Conservation (phyloP, 2,113 vertebrate species). For the Pitta sordida region DNA sequence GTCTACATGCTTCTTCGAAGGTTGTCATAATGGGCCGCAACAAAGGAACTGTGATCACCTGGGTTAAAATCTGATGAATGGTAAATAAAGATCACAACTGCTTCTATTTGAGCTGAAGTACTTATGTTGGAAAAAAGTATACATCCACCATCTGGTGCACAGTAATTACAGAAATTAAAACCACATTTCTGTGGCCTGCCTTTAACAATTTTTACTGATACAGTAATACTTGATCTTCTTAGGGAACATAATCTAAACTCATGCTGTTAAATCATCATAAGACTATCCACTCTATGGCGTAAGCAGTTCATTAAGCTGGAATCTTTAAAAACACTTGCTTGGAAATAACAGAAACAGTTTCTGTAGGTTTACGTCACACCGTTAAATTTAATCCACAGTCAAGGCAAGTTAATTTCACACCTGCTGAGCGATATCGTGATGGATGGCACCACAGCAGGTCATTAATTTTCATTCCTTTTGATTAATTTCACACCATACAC, state of each 20-base stretch:
- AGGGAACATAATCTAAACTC: conserved; percentile 40
- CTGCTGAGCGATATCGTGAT: conserved; percentile 53
- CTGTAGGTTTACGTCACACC: conserved; percentile 25
- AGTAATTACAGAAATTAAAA: conserved; percentile 58
- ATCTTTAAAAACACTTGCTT: conserved; percentile 22
- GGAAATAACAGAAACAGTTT: conserved; percentile 10
- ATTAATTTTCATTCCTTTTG: conserved; percentile 69
- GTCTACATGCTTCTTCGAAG: not conserved
- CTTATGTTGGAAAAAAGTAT: not conserved
- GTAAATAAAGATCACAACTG: conserved; percentile 63
- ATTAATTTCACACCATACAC: conserved; percentile 70
- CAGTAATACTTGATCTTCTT: conserved; percentile 58
- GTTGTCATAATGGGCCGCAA: not conserved
- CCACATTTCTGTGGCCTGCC: not conserved
- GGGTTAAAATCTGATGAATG: conserved; percentile 41
- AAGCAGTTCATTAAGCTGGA: conserved; percentile 50
- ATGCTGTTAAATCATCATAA: conserved; percentile 28
- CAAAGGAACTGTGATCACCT: not conserved
- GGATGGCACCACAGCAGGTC: conserved; percentile 54
- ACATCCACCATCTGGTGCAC: conserved; percentile 13
- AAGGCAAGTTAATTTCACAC: conserved; percentile 64
- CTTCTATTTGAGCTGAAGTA: conserved; percentile 29
- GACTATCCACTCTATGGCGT: not conserved
- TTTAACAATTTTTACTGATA: conserved; percentile 59
- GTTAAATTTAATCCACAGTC: conserved; percentile 45